Evolutionary conservation across 2,113 vertebrate species (phyloP), one percentile per base, ranked within the genome.

Genomic region (Rhinopomastus cyanomelas): DNA sequence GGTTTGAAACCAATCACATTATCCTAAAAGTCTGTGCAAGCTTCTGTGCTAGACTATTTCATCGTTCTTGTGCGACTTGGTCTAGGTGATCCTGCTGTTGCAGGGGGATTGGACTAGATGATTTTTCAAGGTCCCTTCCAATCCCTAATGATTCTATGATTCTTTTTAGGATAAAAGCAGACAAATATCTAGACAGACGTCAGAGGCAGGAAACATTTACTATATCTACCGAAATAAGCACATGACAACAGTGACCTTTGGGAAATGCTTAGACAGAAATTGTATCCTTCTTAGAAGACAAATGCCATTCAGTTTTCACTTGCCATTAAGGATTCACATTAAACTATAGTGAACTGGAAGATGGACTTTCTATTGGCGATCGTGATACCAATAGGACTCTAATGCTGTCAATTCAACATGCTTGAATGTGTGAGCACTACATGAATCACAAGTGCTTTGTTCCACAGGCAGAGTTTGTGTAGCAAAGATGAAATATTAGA

Each of bases 401-500:
- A 75, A 4, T 86, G 39, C 71, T 48, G 56, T 67, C 73, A 85
- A 37, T 80, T 91, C 53, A 73, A 77, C 85, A 82, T 80, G 91
- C 59, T 74, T 85, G 48, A 82, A 56, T 0, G 12, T 23, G 34
- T 32, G 62, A 11, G 15, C 15, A 42, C 15, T 42, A 68, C 27
- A 71, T 36, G 62, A 92, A 84, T 88, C 81, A 81, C 27, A 49
- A 51, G 25, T 60, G 74, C 60, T 56, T 74, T 86, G 60, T 52
- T 93, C 37, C 2, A 8, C 56, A 80, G 52, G 48, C 21, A 93
- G 25, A 81, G 61, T 62, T 55, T 23, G 14, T 7, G 34, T 30
- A 83, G 34, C 64, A 73, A 92, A 85, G n/a, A 87, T 25, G 48
- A 89, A 85, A 88, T 90, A 81, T 62, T 46, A 42, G 49, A 77